Percentiles rank a stretch among this genome's conserved stretches.
Conservation (phyloP, 2,797 vertebrate species). For the Tapera naevia region DNA sequence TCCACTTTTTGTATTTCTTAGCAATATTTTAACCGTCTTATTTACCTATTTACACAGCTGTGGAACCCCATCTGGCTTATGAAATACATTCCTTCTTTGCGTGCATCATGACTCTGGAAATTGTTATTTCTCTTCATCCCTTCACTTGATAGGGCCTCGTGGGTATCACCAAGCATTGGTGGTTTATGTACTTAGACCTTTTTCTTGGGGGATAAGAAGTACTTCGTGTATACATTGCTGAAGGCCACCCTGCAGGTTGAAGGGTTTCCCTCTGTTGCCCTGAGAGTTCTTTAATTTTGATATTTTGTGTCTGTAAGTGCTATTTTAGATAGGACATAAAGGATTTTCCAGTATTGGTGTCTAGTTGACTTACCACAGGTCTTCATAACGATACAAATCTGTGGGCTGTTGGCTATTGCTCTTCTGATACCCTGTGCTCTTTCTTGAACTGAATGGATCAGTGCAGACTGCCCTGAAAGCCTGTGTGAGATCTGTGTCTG, state of each 20-base stretch:
- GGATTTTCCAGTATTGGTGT: background rate
- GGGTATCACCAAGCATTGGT: background rate
- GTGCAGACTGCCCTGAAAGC: background rate
- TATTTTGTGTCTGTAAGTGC: background rate
- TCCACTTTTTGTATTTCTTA: background rate
- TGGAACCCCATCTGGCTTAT: background rate
- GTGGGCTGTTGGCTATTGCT: background rate
- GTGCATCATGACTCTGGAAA: background rate
- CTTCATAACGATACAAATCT: background rate
- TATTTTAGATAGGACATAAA: background rate
- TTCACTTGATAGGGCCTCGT: background rate
- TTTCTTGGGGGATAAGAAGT: background rate
- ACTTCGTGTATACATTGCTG: background rate
- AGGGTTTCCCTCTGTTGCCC: background rate
- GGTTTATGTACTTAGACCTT: background rate
- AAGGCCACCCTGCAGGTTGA: background rate
- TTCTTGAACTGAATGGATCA: background rate
- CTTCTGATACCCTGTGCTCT: background rate
- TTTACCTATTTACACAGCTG: background rate
- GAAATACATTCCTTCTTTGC: background rate
- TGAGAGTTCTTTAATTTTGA: background rate
- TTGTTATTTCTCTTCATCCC: background rate
- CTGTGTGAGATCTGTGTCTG: background rate
- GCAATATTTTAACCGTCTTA: background rate
- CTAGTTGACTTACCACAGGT: background rate